A percentile compares a stretch with the other conserved stretches of the same genome.
Conservation (phyloP, 2,797 vertebrate species). For the Alca torda region DNA sequence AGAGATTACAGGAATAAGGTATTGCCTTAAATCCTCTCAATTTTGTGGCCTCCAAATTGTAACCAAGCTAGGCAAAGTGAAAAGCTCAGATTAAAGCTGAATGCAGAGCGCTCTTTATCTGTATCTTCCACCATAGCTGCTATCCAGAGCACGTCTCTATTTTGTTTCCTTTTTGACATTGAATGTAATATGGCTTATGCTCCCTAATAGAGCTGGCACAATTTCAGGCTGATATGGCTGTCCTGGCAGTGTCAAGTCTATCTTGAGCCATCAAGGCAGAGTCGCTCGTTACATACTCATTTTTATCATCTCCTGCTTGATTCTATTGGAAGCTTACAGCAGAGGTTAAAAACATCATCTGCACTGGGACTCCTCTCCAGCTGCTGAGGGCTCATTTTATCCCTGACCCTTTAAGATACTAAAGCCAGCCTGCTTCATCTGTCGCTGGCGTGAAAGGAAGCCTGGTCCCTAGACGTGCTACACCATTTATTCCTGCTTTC, state of each 20-base stretch:
- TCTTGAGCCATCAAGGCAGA: constrained; percentile 1
- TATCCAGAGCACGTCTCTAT: neutral
- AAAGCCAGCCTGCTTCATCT: constrained; percentile 26
- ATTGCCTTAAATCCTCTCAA: neutral
- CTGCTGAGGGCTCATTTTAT: constrained; percentile 11
- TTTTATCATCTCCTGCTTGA: neutral
- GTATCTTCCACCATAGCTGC: neutral
- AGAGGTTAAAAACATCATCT: constrained; percentile 44
- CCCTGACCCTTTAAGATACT: constrained; percentile 8
- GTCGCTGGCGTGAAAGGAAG: neutral
- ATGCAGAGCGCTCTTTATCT: neutral
- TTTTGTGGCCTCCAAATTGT: neutral
- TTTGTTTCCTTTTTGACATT: constrained; percentile 8
- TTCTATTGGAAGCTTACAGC: constrained; percentile 16
- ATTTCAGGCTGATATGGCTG: neutral
- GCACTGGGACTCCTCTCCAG: neutral
- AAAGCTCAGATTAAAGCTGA: neutral
- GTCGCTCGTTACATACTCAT: neutral
- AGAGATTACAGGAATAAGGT: neutral
- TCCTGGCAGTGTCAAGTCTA: constrained; percentile 33
- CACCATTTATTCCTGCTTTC: neutral
- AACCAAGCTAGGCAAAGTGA: neutral
- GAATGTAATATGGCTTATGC: neutral
- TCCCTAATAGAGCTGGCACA: neutral
- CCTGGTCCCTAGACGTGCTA: neutral